Percentiles rank a stretch among this genome's conserved stretches.
Conservation (phyloP, 2,888 invertebrate species). For the Lottia scabra region DNA sequence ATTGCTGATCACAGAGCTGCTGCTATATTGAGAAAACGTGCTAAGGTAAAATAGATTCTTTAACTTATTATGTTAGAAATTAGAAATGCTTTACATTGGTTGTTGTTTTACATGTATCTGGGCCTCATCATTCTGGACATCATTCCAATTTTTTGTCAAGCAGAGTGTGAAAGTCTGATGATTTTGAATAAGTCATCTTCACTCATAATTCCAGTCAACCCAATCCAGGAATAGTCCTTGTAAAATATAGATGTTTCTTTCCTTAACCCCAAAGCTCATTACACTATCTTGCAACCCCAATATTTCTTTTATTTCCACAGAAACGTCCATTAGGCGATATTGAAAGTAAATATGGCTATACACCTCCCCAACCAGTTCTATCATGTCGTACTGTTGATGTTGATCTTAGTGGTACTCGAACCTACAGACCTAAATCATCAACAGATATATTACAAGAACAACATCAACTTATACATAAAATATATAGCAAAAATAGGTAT, state of each 20-base stretch:
- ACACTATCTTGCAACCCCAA: too few relatives aligned
- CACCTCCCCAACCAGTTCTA: constrained; percentile 57
- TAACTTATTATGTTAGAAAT: not conserved
- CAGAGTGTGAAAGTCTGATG: too few relatives aligned
- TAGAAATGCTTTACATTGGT: too few relatives aligned
- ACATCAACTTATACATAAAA: constrained; percentile 53
- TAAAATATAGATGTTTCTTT: too few relatives aligned
- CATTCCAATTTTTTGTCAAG: not conserved
- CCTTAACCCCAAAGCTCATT: too few relatives aligned
- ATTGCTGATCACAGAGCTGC: constrained; percentile 49
- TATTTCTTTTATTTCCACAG: constrained; percentile 30
- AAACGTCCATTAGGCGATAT: constrained; percentile 60
- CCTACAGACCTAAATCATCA: constrained; percentile 58
- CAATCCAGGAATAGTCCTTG: too few relatives aligned
- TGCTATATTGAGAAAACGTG: constrained; percentile 47
- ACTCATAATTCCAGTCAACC: too few relatives aligned
- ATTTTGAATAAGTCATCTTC: too few relatives aligned
- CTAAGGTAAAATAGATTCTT: constrained; percentile 36
- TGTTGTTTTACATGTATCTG: not conserved
- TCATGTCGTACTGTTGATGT: constrained; percentile 59
- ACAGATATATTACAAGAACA: constrained; percentile 61
- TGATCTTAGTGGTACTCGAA: constrained; percentile 57
- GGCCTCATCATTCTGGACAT: too few relatives aligned
- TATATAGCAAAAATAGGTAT: constrained; percentile 51
- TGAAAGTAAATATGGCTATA: constrained; percentile 48